Evolutionary conservation across 1,140 invertebrate species (phyloP), one percentile per base, ranked within the genome.

Genomic region (Aphaenogaster rudis): DNA sequence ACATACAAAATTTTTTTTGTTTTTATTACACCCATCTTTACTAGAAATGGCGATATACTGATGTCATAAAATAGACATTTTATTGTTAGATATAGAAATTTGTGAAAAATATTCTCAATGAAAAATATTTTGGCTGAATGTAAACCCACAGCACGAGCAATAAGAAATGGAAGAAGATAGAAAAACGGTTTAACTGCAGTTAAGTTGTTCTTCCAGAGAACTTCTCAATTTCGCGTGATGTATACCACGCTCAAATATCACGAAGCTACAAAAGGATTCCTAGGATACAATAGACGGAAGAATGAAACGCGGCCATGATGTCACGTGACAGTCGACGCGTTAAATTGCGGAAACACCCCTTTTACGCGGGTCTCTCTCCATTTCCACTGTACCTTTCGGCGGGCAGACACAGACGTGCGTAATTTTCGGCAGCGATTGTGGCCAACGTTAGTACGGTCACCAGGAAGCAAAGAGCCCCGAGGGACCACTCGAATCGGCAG

Each of bases 401-500:
- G 0, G 96, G 94, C 61, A 96, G 94, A 92, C 96, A 97, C 5
- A 97, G 93, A 77, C 96, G 95, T 64, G 96, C 94, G 92, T 97
- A 97, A 88, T 96, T 96, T 93, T 98, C 97, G 2, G 95, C 94
- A 0, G 97, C 96, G 11, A 97, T 96, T n/a, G 96, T 96, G 64
- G 97, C 96, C 52, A 97, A 94, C 48, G 96, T 97, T 17, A 97
- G 91, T 81, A 97, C 96, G 33, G 96, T 96, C 15, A 97, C 97
- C 78, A 97, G 96, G 61, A 97, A 96, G 86, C 96, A 97, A 33
- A 97, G 96, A 2, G 96, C 95, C 48, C 96, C 96, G 8, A 97
- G 93, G 82, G 97, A 96, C 96, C 97, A 97, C 76, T 97, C 96
- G 54, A 96, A 96, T 71, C 96, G 94, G 94, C 97, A 98, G 1